Percentiles rank a stretch among this genome's conserved stretches.
Evolutionary conservation across 1,140 invertebrate species (phyloP).

Genomic region (Lepidurus apus): DNA sequence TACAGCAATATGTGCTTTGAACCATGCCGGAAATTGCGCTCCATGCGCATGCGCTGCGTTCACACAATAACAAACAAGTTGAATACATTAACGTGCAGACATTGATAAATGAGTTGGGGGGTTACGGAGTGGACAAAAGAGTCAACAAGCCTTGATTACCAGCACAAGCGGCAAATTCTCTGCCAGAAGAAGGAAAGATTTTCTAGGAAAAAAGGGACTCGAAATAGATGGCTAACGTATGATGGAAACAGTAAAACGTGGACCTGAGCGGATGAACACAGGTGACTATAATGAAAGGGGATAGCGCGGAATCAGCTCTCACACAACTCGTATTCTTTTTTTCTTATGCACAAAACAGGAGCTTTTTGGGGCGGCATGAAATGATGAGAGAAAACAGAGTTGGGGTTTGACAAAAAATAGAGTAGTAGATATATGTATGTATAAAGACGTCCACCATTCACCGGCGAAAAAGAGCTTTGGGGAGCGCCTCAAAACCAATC

Average conservation of each 20-base stretch:
- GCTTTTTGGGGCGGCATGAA: not conserved
- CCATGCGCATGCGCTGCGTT: no score
- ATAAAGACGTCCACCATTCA: constrained; percentile 15
- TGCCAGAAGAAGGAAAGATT: not conserved
- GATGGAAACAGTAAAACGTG: not conserved
- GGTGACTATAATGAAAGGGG: not conserved
- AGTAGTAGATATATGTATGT: not conserved
- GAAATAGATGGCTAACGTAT: not conserved
- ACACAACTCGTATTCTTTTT: not conserved
- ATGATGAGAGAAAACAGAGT: not conserved
- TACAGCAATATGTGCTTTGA: no score
- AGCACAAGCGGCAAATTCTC: no score
- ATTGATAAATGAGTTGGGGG: no score
- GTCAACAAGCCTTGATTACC: no score
- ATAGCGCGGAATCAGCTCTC: not conserved
- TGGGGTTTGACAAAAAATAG: not conserved
- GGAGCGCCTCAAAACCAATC: constrained; percentile 1
- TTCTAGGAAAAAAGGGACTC: not conserved
- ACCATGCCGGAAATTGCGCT: no score
- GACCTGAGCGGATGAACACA: constrained; percentile 18
- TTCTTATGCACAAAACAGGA: constrained; percentile 3
- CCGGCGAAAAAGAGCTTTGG: constrained; percentile 16
- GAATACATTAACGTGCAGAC: no score
- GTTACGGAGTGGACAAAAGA: no score
- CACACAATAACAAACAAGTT: no score